Base-by-base conservation (phyloP, 2,888 invertebrate genomes). In the Idaea dimidiata region DNA sequence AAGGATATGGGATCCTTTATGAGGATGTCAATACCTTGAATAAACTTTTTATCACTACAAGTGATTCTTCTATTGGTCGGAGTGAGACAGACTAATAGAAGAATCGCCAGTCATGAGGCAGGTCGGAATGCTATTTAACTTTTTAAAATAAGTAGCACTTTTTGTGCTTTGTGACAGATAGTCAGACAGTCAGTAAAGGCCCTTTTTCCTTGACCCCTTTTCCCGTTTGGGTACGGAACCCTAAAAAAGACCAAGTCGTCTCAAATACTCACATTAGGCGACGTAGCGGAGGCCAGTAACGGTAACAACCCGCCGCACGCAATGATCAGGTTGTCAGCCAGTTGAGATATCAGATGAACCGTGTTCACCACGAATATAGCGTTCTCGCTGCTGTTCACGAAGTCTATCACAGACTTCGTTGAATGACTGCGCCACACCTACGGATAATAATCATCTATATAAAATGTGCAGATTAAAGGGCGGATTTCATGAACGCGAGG, bases 281-380 rank as follows among this genome's bases (percentile, higher is more conserved):
- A 99, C 0, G 99, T 99, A 24, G 99, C 99, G 57, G 99, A 99
- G 7, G 99, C 99, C 64, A 99, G 93, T 54, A 99, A 93, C 0
- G 99, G 99, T 77, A 99, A 93, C 59, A 99, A 93, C 16, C 99
- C 99, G 14, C 99, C 99, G 82, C 99, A 99, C 24, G 99, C 99
- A 76, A 99, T 99, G 79, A 99, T 99, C 72, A 99, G 94, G 93
- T 99, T 99, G 91, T 99, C 99, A 0, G 99, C 98, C 72, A 99
- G 93, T 91, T 99, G 99, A 16, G 99, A 99, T 84, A 99, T 99
- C 82, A 99, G 94, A 91, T 99, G 99, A 59, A 99, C 99, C 5
- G 99, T 99, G 90, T 99, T 99, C 68, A 99, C 99, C 64, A 99
- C 99, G 89, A 99, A 99, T 75, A 99, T 98, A 24, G 98, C 98